These are phyloP conservation scores for Tragulus kanchil DNA, from an alignment of 2,113 vertebrate genomes.

Conservation along the genomic window DNA sequence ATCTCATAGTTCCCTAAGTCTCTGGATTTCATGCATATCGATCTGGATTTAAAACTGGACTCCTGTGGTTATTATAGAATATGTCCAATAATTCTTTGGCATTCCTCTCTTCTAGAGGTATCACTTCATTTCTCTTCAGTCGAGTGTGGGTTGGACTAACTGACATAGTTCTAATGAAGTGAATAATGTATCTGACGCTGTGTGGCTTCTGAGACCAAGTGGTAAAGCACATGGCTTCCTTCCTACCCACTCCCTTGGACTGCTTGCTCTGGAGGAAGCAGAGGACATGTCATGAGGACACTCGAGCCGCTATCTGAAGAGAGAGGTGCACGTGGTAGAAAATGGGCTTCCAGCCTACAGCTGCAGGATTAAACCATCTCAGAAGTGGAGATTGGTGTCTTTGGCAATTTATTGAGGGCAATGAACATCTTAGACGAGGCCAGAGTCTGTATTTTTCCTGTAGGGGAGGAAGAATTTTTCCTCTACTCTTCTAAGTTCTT, in stretches of 20 bases:
- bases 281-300: not conserved
- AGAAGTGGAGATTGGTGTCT: not conserved
- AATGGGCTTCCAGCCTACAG: not conserved
- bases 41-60: not conserved
- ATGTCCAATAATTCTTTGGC: not conserved
- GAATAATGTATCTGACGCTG: not conserved
- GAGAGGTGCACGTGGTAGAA: not conserved
- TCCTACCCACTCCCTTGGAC: not conserved
- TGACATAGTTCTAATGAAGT: not conserved
- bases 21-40: not conserved
- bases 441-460: not conserved
- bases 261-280: not conserved
- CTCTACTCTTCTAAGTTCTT: not conserved
- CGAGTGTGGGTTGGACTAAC: not conserved
- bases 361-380: not conserved
- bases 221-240: not conserved
- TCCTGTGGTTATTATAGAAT: not conserved
- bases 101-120: not conserved
- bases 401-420: not conserved
- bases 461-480: not conserved
- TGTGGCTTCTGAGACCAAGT: not conserved
- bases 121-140: not conserved
- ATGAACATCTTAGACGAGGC: not conserved
- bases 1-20: not conserved
- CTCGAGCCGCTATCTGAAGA: not conserved